phyloP scores from a whole-genome alignment of 2,797 vertebrate genomes.

The Muraenolepis orangiensis region DNA sequence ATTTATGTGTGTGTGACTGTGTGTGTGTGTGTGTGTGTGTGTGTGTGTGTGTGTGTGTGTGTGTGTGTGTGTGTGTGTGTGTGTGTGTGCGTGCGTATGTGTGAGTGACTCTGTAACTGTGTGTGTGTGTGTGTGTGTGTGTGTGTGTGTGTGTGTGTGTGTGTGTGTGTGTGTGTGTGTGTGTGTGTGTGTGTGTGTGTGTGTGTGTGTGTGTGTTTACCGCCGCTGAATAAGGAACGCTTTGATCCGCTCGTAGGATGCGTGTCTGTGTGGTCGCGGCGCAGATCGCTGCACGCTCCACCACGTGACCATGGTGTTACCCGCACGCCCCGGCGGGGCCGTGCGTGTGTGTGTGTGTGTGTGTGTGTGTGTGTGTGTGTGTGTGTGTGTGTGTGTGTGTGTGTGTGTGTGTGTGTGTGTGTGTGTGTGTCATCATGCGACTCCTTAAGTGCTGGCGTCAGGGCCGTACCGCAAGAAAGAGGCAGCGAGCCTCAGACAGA shows the following conservation, averaged over 20 bases:
- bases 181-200: neutral
- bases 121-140: neutral
- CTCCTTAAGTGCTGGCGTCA: constrained; percentile 65
- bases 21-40: neutral
- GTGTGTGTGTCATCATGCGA: constrained; percentile 45
- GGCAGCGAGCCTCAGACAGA: constrained; percentile 66
- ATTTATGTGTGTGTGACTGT: neutral
- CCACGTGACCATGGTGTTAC: constrained; percentile 69
- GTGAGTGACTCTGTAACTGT: too few relatives aligned
- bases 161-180: neutral
- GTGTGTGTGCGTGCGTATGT: too few relatives aligned
- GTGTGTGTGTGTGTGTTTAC: constrained; percentile 59
- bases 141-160: constrained; percentile 50
- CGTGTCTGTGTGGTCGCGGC: constrained; percentile 64
- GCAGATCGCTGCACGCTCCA: constrained; percentile 63
- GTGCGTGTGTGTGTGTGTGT: constrained; percentile 8
- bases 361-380: constrained; percentile 23
- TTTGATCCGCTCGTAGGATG: constrained; percentile 74
- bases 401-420: constrained; percentile 39
- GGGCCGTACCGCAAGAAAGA: constrained; percentile 62
- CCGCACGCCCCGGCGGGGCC: too few relatives aligned
- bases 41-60: neutral
- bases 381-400: constrained; percentile 25
- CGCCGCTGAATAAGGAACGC: constrained; percentile 45
- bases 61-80: too few relatives aligned